Percentiles rank a stretch among this genome's conserved stretches.
Evolutionary conservation across 1,140 invertebrate species (phyloP).

Genomic region (Drosophila orosa): DNA sequence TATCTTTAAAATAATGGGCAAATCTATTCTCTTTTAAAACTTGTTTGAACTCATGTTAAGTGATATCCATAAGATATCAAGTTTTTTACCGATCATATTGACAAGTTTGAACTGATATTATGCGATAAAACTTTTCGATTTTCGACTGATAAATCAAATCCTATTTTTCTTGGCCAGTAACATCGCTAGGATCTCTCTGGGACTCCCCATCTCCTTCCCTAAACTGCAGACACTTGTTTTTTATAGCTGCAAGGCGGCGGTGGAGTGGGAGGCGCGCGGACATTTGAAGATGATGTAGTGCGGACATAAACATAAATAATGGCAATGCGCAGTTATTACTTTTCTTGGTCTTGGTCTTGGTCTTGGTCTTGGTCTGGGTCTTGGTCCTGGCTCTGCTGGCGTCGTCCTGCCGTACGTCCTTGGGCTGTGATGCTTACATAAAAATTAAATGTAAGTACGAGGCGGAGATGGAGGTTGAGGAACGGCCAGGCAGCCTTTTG

Average conservation of each 20-base stretch:
- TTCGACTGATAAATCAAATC: neutral
- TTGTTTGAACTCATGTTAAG: neutral
- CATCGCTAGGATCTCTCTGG: conserved; percentile 23
- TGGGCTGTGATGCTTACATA: conserved; percentile 65
- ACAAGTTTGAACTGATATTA: neutral
- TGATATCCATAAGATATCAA: neutral
- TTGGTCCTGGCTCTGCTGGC: conserved; percentile 8
- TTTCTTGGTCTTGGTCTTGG: conserved; percentile 45
- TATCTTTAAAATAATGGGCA: no score
- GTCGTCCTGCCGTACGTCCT: conserved; percentile 41
- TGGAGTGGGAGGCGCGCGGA: conserved; percentile 42
- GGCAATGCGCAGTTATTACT: conserved; percentile 81
- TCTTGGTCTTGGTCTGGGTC: conserved; percentile 4
- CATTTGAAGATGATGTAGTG: conserved; percentile 81
- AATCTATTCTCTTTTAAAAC: neutral
- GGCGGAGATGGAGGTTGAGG: conserved; percentile 4
- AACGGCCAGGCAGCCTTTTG: conserved; percentile 9
- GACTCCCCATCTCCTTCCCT: neutral
- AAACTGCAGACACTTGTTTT: conserved; percentile 70
- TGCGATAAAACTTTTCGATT: no score
- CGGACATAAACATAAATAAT: conserved; percentile 82
- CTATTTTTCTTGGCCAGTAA: neutral
- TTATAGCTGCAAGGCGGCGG: conserved; percentile 57
- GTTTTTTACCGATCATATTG: neutral
- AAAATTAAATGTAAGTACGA: conserved; percentile 70